These are phyloP conservation scores for Siniperca knerii DNA, from an alignment of 2,113 vertebrate species.

Conservation along the genomic window DNA sequence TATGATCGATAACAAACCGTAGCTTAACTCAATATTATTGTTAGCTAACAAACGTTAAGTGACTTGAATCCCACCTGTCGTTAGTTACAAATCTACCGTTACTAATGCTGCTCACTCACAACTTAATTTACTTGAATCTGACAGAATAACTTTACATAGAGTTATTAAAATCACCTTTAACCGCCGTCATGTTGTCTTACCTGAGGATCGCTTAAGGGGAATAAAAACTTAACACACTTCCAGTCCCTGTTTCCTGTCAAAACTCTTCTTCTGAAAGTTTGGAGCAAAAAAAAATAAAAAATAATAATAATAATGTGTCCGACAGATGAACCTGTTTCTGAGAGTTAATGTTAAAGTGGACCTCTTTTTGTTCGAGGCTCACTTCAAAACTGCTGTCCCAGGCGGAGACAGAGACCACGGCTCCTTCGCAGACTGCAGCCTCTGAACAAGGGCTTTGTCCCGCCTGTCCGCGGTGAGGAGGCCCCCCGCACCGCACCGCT, in stretches of 20 bases:
- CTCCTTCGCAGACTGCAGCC: not conserved
- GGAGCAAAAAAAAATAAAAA: not conserved
- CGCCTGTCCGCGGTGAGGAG: slow-evolving; percentile 58
- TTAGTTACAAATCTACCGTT: not conserved
- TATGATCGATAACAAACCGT: not conserved
- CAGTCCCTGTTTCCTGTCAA: slow-evolving; percentile 29
- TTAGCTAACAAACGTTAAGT: not conserved
- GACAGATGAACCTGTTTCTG: accelerated
- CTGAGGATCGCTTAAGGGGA: slow-evolving; percentile 44
- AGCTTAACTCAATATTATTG: not conserved
- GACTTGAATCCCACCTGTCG: slow-evolving; percentile 42
- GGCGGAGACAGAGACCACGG: slow-evolving; percentile 18
- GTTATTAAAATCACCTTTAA: not conserved
- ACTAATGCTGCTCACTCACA: not conserved
- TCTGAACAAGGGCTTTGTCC: slow-evolving; percentile 67
- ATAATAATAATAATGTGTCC: not conserved
- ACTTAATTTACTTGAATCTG: not conserved
- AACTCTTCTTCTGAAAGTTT: slow-evolving; percentile 19
- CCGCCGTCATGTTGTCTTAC: slow-evolving; percentile 47
- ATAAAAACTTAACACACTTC: not conserved
- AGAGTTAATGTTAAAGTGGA: too few relatives aligned
- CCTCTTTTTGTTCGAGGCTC: not conserved
- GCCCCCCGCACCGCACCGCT: slow-evolving; percentile 16
- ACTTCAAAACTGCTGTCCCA: not conserved
- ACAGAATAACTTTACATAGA: accelerated